Percentiles rank a stretch among this genome's conserved stretches.
Conservation (phyloP, 2,888 invertebrate species). For the Anagyrus pseudococci region DNA sequence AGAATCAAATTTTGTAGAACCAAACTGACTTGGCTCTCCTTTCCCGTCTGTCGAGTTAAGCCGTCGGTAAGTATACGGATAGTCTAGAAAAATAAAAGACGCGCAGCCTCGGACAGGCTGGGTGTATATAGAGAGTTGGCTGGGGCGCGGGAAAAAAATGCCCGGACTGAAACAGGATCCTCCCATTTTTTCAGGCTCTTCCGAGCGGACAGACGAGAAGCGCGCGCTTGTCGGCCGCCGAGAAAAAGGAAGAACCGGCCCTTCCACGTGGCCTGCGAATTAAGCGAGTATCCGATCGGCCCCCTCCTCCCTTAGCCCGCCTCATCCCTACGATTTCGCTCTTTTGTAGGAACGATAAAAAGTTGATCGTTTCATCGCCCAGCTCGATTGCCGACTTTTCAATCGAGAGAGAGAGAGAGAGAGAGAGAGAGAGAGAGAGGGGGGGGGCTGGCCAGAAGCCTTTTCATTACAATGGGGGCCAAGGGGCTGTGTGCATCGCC, state of each 20-base stretch:
- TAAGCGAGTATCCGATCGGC: conserved; percentile 26
- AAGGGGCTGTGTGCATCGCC: too few relatives aligned
- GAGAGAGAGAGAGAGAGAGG: not conserved
- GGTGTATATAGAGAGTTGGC: not conserved
- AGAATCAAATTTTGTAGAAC: conserved; percentile 32
- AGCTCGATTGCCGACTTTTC: conserved; percentile 30
- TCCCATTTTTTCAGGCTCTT: conserved; percentile 17
- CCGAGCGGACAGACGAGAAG: not conserved
- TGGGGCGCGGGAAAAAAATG: conserved; percentile 9
- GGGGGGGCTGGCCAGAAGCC: conserved; percentile 14
- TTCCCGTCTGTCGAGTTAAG: too few relatives aligned
- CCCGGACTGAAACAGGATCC: conserved; percentile 22
- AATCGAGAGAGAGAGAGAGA: conserved; percentile 5
- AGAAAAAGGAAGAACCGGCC: conserved; percentile 13
- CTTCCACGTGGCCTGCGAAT: conserved; percentile 29
- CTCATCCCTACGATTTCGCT: too few relatives aligned
- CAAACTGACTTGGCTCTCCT: too few relatives aligned
- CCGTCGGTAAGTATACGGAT: not conserved
- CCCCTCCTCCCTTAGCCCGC: not conserved
- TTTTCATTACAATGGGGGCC: conserved; percentile 34
- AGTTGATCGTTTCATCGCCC: conserved; percentile 40
- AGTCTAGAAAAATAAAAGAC: not conserved
- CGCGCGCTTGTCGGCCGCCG: not conserved
- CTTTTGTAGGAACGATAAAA: conserved; percentile 26
- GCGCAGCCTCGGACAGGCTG: not conserved